These are phyloP conservation scores for Panopea generosa DNA, from an alignment of 2,888 invertebrate species.

Conservation along the genomic window DNA sequence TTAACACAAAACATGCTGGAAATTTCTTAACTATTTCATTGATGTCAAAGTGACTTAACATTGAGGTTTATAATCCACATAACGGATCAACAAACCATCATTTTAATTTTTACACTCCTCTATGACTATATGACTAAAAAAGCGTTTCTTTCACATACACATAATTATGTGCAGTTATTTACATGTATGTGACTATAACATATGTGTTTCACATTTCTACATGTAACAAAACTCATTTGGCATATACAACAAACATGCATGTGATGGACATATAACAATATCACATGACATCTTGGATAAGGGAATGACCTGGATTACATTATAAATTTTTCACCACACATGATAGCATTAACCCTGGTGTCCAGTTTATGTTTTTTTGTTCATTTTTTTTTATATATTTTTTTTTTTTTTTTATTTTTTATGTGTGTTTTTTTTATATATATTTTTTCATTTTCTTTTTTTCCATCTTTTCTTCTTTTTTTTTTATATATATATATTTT, in stretches of 20 bases:
- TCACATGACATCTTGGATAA: conserved; percentile 54
- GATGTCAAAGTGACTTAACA: no score
- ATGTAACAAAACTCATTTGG: conserved; percentile 17
- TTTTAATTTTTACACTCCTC: no score
- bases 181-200: conserved; percentile 8
- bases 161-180: no score
- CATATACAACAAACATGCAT: background rate
- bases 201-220: background rate
- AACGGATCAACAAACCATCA: background rate
- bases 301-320: conserved; percentile 56
- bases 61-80: background rate
- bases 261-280: conserved; percentile 27
- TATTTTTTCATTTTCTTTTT: conserved; percentile 12
- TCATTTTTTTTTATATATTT: conserved; percentile 11
- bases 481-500: conserved; percentile 12
- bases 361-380: background rate
- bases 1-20: background rate
- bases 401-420: conserved; percentile 26
- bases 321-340: background rate
- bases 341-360: background rate
- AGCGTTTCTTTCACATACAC: no score
- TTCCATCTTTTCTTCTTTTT: conserved; percentile 17
- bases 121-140: no score
- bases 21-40: no score
- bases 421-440: conserved; percentile 11